Evolutionary conservation across 2,113 vertebrate genomes (phyloP).

Genomic region (Antechinus flavipes): DNA sequence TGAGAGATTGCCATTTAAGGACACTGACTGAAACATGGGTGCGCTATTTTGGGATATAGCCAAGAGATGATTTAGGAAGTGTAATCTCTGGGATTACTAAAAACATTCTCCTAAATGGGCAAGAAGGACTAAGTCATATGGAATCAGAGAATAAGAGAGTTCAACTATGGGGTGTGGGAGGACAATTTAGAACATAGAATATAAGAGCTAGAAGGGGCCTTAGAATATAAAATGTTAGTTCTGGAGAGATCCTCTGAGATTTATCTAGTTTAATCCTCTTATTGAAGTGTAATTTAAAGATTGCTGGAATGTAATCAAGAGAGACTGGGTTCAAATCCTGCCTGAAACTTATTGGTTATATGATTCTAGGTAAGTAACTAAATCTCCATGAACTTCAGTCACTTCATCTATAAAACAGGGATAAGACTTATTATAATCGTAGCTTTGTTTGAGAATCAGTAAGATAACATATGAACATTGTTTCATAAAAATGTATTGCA

Average conservation of each 20-base stretch:
- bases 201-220: background rate
- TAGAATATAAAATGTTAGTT: background rate
- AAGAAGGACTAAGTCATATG: background rate
- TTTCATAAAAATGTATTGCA: background rate
- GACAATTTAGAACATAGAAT: background rate
- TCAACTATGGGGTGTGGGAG: background rate
- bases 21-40: background rate
- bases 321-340: background rate
- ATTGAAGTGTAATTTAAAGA: background rate
- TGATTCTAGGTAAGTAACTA: background rate
- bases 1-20: background rate
- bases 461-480: background rate
- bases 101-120: background rate
- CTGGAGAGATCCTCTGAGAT: background rate
- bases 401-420: background rate
- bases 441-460: background rate
- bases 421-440: background rate
- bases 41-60: background rate
- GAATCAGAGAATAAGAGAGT: background rate
- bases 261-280: background rate
- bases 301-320: background rate
- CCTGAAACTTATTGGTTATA: background rate
- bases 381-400: background rate
- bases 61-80: background rate
- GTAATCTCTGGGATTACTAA: background rate